phyloP scores from a whole-genome alignment of 1,140 invertebrate genomes.

The Panagrolaimus sp. region DNA sequence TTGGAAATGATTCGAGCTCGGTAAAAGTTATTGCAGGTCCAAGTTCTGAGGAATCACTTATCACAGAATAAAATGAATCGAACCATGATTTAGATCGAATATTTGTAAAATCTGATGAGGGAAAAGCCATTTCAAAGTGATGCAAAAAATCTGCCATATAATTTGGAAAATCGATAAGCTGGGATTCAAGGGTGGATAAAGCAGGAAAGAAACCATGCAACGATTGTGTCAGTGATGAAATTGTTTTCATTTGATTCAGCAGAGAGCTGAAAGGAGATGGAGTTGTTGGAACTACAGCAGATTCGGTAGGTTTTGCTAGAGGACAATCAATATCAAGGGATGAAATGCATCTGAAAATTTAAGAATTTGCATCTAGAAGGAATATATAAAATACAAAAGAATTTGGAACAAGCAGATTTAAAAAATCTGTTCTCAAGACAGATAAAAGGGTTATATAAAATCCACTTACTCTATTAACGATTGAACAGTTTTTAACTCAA shows the following conservation, averaged over 20 bases:
- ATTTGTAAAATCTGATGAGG: background rate
- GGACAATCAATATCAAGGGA: background rate
- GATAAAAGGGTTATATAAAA: background rate
- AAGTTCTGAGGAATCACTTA: background rate
- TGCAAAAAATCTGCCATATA: slow-evolving; percentile 2
- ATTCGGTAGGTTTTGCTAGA: background rate
- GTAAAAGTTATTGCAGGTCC: background rate
- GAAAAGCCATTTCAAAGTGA: background rate
- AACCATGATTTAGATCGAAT: background rate
- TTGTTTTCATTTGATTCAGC: slow-evolving; percentile 9
- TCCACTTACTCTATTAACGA: background rate
- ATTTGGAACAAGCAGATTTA: background rate
- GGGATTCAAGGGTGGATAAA: background rate
- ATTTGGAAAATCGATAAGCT: background rate
- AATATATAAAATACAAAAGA: no score
- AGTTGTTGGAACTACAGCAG: background rate
- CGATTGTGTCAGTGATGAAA: background rate
- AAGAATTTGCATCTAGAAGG: no score
- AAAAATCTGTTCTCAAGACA: background rate
- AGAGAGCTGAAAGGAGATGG: background rate
- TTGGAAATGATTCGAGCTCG: background rate
- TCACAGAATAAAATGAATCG: background rate
- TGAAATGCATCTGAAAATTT: background rate
- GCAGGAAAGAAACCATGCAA: slow-evolving; percentile 1
- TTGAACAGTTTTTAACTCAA: background rate